Conservation (phyloP, 1,140 invertebrate species). For the Anthonomus grandis region DNA sequence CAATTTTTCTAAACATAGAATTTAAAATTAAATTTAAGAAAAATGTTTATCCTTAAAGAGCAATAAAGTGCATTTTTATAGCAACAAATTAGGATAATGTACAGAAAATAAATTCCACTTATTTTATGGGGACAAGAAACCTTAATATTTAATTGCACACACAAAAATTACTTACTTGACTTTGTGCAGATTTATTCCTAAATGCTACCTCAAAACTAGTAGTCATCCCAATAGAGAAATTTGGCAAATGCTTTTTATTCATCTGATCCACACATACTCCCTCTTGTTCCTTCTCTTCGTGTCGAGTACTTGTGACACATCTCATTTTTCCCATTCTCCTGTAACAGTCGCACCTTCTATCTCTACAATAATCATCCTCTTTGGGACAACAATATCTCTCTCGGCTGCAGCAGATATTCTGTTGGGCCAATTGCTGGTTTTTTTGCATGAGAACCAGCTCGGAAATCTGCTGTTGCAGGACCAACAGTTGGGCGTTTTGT, state of each 20-base stretch:
- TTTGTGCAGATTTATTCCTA: no score
- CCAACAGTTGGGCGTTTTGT: constrained; percentile 56
- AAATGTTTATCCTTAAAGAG: no score
- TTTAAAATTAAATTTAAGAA: no score
- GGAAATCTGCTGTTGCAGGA: constrained; percentile 56
- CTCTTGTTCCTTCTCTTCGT: constrained; percentile 25
- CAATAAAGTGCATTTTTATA: no score
- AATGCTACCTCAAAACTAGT: constrained; percentile 67
- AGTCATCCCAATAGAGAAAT: constrained; percentile 68
- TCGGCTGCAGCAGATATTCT: not conserved
- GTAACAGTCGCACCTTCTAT: not conserved
- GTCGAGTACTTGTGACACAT: constrained; percentile 29
- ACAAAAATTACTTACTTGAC: no score
- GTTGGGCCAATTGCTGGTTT: not conserved
- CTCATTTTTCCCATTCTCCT: constrained; percentile 15
- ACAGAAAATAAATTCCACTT: no score
- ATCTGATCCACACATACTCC: constrained; percentile 44
- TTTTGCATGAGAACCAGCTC: constrained; percentile 15
- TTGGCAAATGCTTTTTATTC: constrained; percentile 55
- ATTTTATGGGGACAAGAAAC: no score
- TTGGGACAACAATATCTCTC: not conserved
- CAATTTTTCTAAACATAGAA: no score
- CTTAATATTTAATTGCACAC: no score
- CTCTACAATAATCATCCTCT: not conserved
- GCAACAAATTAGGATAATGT: no score